Base-by-base conservation (phyloP, 2,888 invertebrate genomes). In the Melinaea menophilus region DNA sequence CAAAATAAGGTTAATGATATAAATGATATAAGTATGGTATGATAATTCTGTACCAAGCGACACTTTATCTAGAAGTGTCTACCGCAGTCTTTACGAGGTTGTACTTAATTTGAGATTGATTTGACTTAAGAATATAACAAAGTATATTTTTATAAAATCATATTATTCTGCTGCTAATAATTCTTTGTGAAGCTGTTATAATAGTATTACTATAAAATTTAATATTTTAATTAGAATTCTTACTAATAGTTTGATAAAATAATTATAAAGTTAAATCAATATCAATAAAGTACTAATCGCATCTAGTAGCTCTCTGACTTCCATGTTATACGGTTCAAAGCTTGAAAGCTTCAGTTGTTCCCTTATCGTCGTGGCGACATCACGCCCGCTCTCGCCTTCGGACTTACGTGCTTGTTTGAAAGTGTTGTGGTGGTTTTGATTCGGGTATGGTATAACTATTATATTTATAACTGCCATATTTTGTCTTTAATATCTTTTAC, bases 1-100 rank as follows among this genome's bases (percentile, higher is more conserved):
- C 33, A 56, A 46, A 63, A 63, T 56, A 58, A 58, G 56, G 58
- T 41, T 61, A 61, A 63, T 65, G 37, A 55, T 58, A 54, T 51
- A 59, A 61, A 63, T 65, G 37, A 55, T 58, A 54, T 51, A 59
- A 59, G 45, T 7, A 54, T 41, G 51, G 4, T 55, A 55, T 31
- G 51, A 51, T 51, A 51, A 51, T 51, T 51, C 7, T 51, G 22
- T 51, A 51, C 31, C 9, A 31, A 31, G 51, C 31, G 7, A 51
- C 31, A 51, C 7, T 9, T 9, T 22, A n/a, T 5, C 51, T 51
- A 31, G 51, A 51, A 22, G 31, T 31, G 51, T 51, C 9, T 5
- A 13, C 12, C 22, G 13, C 4, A 2, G n/a, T 22, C 2, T 48
- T n/a, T 5, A 5, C n/a, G n/a, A 48, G 12, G 22, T 13, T 48